Percentiles rank a stretch among this genome's conserved stretches.
Evolutionary conservation across 1,140 invertebrate species (phyloP).

Genomic region (Brachionus paranguensis): DNA sequence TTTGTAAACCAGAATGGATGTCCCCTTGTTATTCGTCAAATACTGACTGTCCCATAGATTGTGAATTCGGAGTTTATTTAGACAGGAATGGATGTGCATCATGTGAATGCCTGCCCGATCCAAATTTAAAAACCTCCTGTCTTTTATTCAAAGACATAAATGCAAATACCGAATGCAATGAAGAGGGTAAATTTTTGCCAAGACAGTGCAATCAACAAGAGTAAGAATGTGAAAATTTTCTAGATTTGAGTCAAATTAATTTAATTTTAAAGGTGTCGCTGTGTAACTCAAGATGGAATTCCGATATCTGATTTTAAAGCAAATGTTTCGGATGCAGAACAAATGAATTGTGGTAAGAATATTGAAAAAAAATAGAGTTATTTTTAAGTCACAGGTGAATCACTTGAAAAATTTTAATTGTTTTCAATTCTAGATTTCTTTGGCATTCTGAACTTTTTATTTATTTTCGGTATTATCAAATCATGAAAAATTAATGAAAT

Average conservation of each 20-base stretch:
- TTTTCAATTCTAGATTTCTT: too few species aligned
- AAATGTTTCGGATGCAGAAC: not conserved
- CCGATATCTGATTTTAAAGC: slow-evolving; percentile 26
- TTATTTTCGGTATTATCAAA: too few species aligned
- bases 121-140: slow-evolving; percentile 3
- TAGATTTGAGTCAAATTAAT: not conserved
- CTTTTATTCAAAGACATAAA: not conserved
- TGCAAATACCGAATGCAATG: not conserved
- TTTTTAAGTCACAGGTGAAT: too few species aligned
- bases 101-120: slow-evolving; percentile 26
- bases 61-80: slow-evolving; percentile 20
- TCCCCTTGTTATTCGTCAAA: not conserved
- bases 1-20: slow-evolving; percentile 27
- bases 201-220: slow-evolving; percentile 19
- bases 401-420: too few species aligned
- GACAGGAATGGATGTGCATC: slow-evolving; percentile 16
- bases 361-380: too few species aligned
- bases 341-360: slow-evolving; percentile 39
- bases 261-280: not conserved
- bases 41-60: not conserved
- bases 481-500: too few species aligned
- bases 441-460: too few species aligned
- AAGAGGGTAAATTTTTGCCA: not conserved
- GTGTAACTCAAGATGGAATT: not conserved
- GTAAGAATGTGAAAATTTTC: not conserved